Percentiles rank a stretch among this genome's conserved stretches.
Evolutionary conservation across 2,888 invertebrate genomes (phyloP).

Genomic region (Polia nebulosa): DNA sequence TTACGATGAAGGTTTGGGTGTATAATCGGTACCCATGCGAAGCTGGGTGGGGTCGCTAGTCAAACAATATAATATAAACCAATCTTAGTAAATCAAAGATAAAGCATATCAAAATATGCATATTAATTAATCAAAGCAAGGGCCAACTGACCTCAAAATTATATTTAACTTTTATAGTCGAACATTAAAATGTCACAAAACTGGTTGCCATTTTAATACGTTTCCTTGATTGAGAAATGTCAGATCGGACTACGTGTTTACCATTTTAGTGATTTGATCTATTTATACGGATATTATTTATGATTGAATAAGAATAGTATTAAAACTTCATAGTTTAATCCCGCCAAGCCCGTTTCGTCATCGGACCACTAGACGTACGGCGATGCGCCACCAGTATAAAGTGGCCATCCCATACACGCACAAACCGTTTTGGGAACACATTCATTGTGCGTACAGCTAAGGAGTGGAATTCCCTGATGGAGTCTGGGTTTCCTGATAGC

Average conservation of each 20-base stretch:
- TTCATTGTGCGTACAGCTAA: too few species aligned
- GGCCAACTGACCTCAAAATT: slow-evolving; percentile 41
- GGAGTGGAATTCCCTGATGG: too few species aligned
- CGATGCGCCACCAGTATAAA: too few species aligned
- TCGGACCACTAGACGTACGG: too few species aligned
- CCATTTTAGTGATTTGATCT: slow-evolving; percentile 21
- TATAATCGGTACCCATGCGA: too few species aligned
- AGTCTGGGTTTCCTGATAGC: too few species aligned
- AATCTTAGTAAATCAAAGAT: neutral
- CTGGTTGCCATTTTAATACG: slow-evolving; percentile 40
- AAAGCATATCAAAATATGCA: neutral
- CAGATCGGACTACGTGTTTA: slow-evolving; percentile 18
- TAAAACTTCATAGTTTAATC: too few species aligned
- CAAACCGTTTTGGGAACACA: too few species aligned
- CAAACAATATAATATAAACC: neutral
- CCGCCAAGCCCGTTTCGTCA: too few species aligned
- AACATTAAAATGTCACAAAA: slow-evolving; percentile 53
- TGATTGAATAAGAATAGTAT: slow-evolving; percentile 2
- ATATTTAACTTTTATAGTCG: slow-evolving; percentile 27
- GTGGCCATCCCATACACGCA: too few species aligned
- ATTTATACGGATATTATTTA: neutral
- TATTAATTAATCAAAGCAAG: neutral
- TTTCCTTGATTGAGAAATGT: slow-evolving; percentile 59
- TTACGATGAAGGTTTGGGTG: too few species aligned
- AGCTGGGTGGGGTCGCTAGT: too few species aligned